phyloP scores from a whole-genome alignment of 1,140 invertebrate genomes.

The Drosophila pseudoananassae region DNA sequence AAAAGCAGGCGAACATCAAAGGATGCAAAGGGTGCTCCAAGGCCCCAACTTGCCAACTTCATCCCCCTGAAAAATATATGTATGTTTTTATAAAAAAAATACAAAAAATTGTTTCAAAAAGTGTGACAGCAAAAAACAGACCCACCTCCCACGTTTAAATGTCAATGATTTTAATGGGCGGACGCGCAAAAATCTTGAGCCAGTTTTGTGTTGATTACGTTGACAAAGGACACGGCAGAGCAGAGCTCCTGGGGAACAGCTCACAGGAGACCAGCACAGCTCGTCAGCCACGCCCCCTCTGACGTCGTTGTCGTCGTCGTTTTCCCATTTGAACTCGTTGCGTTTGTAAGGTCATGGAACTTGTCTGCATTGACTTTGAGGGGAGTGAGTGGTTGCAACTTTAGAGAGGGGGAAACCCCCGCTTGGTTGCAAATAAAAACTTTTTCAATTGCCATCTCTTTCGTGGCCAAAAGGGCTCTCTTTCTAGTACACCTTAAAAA shows the following conservation, averaged over 20 bases:
- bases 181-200: constrained; percentile 81
- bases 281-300: neutral
- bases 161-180: constrained; percentile 82
- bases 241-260: constrained; percentile 17
- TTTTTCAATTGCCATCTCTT: constrained; percentile 55
- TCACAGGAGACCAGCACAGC: constrained; percentile 15
- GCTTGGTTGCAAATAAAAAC: constrained; percentile 51
- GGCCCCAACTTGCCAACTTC: constrained; percentile 10
- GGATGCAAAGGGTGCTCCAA: constrained; percentile 38
- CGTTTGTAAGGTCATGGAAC: constrained; percentile 83
- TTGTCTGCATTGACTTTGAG: constrained; percentile 79
- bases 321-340: constrained; percentile 56
- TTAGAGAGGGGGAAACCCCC: neutral
- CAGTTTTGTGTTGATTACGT: constrained; percentile 78
- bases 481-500: neutral
- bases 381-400: neutral
- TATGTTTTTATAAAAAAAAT: constrained; percentile 1
- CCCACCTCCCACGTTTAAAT: constrained; percentile 61
- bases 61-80: constrained; percentile 1
- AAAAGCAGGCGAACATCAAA: constrained; percentile 61
- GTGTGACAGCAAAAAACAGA: constrained; percentile 49
- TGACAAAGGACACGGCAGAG: constrained; percentile 35
- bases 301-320: constrained; percentile 19
- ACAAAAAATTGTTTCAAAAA: constrained; percentile 67
- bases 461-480: constrained; percentile 4